A percentile compares a stretch with the other conserved stretches of the same genome.
Evolutionary conservation across 2,797 vertebrate genomes (phyloP).

Genomic region (Halcyon leucocephala): DNA sequence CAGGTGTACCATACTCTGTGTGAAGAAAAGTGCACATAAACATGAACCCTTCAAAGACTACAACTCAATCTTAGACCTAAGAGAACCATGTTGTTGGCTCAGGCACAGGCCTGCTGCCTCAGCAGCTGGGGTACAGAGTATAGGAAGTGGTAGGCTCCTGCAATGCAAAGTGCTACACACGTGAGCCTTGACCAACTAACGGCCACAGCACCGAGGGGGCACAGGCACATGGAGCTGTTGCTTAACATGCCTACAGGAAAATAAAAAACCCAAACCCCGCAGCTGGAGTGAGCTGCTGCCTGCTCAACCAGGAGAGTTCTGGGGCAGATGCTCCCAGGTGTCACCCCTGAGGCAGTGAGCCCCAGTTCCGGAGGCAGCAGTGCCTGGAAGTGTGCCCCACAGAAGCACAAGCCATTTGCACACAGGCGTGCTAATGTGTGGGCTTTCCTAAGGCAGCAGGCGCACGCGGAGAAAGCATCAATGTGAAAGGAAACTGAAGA

Average conservation of each 20-base stretch:
- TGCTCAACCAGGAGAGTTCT: background rate
- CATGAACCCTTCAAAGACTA: background rate
- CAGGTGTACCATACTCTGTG: conserved; percentile 90
- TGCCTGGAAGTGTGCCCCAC: background rate
- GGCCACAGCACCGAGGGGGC: background rate
- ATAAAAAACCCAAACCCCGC: too few species aligned
- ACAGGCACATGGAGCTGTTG: background rate
- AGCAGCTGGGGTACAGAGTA: accelerated
- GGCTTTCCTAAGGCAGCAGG: background rate
- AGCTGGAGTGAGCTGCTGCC: background rate
- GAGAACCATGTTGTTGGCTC: background rate
- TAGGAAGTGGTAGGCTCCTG: accelerated
- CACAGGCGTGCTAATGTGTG: accelerated
- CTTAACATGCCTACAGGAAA: background rate
- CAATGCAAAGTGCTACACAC: accelerated
- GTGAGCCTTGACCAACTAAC: accelerated
- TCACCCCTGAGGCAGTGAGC: too few species aligned
- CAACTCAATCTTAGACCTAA: background rate
- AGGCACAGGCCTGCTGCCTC: background rate
- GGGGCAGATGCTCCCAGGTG: background rate
- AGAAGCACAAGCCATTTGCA: background rate
- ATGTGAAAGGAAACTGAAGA: background rate
- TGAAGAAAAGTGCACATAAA: background rate
- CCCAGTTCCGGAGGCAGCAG: background rate
- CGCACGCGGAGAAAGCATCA: background rate